Conservation (phyloP, 1,140 invertebrate species). For the Solenopsis invicta region DNA sequence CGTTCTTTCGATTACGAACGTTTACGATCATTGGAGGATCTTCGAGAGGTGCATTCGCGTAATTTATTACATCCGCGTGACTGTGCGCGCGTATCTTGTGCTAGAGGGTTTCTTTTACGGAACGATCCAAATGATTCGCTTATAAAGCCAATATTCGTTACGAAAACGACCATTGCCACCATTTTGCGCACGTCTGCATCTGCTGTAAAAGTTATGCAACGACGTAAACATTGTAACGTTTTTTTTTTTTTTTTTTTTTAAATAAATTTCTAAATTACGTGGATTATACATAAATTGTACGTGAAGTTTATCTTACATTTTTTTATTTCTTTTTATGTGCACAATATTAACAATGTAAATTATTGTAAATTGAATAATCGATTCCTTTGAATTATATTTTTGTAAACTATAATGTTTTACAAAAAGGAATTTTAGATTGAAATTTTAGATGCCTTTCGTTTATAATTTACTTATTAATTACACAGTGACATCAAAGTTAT, state of each 20-base stretch:
- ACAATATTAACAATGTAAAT: too few species aligned
- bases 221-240: background rate
- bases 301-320: too few species aligned
- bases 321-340: too few species aligned
- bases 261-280: too few species aligned
- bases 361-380: too few species aligned
- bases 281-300: too few species aligned
- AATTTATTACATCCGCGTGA: slow-evolving; percentile 43
- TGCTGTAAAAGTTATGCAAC: background rate
- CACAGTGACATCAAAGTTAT: too few species aligned
- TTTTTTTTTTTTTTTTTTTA: background rate
- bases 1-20: slow-evolving; percentile 23
- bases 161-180: background rate
- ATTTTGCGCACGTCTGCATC: background rate
- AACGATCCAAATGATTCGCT: background rate
- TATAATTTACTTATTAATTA: too few species aligned
- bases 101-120: background rate
- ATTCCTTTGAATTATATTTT: too few species aligned
- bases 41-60: slow-evolving; percentile 22
- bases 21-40: background rate
- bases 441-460: too few species aligned
- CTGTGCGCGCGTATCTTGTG: background rate
- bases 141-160: background rate
- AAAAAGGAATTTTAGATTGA: too few species aligned
- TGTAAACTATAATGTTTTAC: too few species aligned